Percentiles rank a stretch among this genome's conserved stretches.
Conservation (phyloP, 2,888 invertebrate genomes). For the Caenorhabditis parvicauda region DNA sequence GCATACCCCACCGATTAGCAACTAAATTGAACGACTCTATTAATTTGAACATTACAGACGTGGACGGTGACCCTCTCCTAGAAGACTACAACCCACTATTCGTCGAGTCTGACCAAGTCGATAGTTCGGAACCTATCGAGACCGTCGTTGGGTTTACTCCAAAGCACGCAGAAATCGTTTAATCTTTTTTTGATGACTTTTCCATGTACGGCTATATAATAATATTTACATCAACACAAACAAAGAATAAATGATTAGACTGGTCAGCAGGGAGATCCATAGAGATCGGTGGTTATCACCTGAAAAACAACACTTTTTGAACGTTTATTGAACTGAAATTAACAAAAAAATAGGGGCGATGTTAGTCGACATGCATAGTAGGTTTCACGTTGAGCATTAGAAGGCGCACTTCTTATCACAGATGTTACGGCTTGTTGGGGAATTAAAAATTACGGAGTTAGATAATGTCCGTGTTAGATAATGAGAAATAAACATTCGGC, state of each 20-base stretch:
- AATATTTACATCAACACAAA: no score
- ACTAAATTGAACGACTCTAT: no score
- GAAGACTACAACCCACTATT: constrained; percentile 31
- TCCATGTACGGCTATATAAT: no score
- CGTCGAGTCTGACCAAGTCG: constrained; percentile 7
- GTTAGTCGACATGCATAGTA: background rate
- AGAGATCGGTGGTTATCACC: constrained; percentile 22
- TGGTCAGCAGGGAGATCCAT: constrained; percentile 27
- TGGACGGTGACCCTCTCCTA: constrained; percentile 29
- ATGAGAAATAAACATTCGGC: no score
- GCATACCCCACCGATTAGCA: no score
- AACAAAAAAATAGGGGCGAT: background rate
- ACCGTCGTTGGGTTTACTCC: constrained; percentile 37
- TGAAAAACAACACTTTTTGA: constrained; percentile 8
- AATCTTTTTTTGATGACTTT: no score
- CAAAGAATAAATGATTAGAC: no score
- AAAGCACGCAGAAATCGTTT: constrained; percentile 38
- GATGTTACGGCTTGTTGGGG: no score
- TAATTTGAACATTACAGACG: no score
- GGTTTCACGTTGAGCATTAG: constrained; percentile 23
- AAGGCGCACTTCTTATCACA: constrained; percentile 11
- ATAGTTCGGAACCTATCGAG: constrained; percentile 29
- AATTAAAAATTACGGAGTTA: no score
- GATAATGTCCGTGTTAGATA: no score
- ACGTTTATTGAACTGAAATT: background rate